Percentiles rank a stretch among this genome's conserved stretches.
These are phyloP conservation scores for Eubasilissa splendida DNA, from an alignment of 2,888 invertebrate genomes.

Conservation along the genomic window DNA sequence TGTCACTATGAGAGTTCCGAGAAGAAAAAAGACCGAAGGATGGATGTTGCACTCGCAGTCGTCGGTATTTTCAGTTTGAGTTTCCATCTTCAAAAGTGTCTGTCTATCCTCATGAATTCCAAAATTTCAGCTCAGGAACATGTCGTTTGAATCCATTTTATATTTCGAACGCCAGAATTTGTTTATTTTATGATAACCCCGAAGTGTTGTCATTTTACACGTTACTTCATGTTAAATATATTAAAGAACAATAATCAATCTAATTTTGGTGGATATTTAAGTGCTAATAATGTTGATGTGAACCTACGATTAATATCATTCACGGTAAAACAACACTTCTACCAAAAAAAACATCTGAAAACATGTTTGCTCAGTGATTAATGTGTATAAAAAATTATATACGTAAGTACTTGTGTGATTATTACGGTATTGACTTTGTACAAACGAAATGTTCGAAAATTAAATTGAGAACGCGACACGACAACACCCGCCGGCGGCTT, in stretches of 20 bases:
- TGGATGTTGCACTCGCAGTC: constrained; percentile 79
- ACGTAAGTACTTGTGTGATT: neutral
- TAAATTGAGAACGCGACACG: constrained; percentile 17
- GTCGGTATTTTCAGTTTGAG: constrained; percentile 69
- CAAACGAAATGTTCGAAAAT: constrained; percentile 20
- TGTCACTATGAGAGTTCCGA: constrained; percentile 74
- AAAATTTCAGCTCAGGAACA: constrained; percentile 38
- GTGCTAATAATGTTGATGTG: neutral
- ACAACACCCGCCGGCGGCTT: constrained; percentile 3
- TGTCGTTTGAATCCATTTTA: constrained; percentile 25
- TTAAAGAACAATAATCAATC: constrained; percentile 11
- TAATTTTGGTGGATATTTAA: neutral
- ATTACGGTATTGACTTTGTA: neutral
- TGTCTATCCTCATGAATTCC: constrained; percentile 36
- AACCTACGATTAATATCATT: too few relatives aligned
- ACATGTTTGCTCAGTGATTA: too few relatives aligned
- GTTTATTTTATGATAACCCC: constrained; percentile 36
- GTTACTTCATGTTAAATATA: constrained; percentile 16
- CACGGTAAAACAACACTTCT: too few relatives aligned
- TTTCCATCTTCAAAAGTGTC: constrained; percentile 37
- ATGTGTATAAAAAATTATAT: too few relatives aligned
- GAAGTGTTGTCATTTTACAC: constrained; percentile 22
- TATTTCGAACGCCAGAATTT: constrained; percentile 34
- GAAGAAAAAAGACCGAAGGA: constrained; percentile 77
- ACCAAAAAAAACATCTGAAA: too few relatives aligned